These are phyloP conservation scores for Gadopsis marmoratus DNA, from an alignment of 2,797 vertebrate genomes.

Conservation along the genomic window DNA sequence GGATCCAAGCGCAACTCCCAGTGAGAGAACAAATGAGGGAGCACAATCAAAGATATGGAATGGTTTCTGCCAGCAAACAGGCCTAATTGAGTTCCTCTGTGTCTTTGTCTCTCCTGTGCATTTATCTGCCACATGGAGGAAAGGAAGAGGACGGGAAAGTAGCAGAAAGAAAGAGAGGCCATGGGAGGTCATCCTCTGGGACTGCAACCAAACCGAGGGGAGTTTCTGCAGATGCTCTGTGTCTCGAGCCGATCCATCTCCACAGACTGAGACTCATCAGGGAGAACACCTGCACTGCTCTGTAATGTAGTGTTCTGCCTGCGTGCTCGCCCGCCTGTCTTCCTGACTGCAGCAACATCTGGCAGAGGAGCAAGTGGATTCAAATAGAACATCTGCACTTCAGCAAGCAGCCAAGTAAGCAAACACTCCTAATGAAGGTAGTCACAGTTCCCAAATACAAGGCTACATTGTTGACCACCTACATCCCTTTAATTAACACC, in stretches of 20 bases:
- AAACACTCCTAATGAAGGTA: slow-evolving; percentile 63
- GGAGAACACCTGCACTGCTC: slow-evolving; percentile 75
- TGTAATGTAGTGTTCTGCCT: slow-evolving; percentile 42
- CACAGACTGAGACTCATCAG: slow-evolving; percentile 50
- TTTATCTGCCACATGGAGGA: slow-evolving; percentile 44
- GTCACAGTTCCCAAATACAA: slow-evolving; percentile 61
- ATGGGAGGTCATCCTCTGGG: slow-evolving; percentile 58
- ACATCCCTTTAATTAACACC: slow-evolving; percentile 58
- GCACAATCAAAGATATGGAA: slow-evolving; percentile 65
- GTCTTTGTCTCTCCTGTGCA: slow-evolving; percentile 54
- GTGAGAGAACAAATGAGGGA: slow-evolving; percentile 64
- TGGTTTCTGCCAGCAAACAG: slow-evolving; percentile 60
- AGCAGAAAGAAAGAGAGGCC: slow-evolving; percentile 42
- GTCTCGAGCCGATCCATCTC: slow-evolving; percentile 57
- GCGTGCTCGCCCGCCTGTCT: slow-evolving; percentile 43
- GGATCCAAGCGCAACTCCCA: slow-evolving; percentile 58
- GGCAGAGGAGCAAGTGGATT: slow-evolving; percentile 67
- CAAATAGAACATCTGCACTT: slow-evolving; percentile 74
- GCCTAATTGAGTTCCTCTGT: slow-evolving; percentile 80
- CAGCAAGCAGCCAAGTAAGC: slow-evolving; percentile 71
- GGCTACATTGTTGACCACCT: slow-evolving; percentile 48
- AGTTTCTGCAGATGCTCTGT: slow-evolving; percentile 54
- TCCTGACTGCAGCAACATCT: slow-evolving; percentile 73
- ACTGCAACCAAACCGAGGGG: slow-evolving; percentile 34
- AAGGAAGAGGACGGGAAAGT: slow-evolving; percentile 27